Percentiles rank a stretch among this genome's conserved stretches.
phyloP scores from a whole-genome alignment of 2,888 invertebrate genomes.

The Scelioninae gen. 1 region DNA sequence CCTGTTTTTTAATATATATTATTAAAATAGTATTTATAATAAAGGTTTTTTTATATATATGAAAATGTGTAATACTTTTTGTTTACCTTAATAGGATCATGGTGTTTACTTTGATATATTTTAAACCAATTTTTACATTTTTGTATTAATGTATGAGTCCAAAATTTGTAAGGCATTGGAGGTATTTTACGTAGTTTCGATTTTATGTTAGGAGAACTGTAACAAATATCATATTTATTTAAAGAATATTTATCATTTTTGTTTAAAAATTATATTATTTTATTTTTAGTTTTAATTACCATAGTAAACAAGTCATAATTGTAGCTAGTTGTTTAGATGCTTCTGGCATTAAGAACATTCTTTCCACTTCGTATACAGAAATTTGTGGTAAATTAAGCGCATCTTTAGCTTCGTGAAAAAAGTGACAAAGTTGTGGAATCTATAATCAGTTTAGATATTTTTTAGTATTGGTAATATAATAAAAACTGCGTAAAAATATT shows the following conservation, averaged over 20 bases:
- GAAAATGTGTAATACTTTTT: not conserved
- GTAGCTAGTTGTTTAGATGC: constrained; percentile 85
- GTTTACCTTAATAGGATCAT: constrained; percentile 81
- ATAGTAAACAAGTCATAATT: constrained; percentile 86
- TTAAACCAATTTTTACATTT: constrained; percentile 86
- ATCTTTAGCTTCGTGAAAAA: constrained; percentile 85
- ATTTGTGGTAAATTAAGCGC: constrained; percentile 85
- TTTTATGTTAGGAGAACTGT: constrained; percentile 81
- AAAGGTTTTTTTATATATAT: not conserved
- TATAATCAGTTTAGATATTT: no score
- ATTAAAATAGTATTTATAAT: constrained; percentile 9
- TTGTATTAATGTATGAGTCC: constrained; percentile 85
- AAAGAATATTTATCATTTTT: not conserved
- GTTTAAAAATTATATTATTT: not conserved
- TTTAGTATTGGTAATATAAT: no score
- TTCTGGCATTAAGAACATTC: constrained; percentile 86
- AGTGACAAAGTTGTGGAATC: constrained; percentile 86
- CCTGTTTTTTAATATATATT: constrained; percentile 77
- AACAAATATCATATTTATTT: constrained; percentile 36
- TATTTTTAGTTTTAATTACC: constrained; percentile 74
- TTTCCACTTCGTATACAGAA: constrained; percentile 86
- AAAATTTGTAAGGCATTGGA: constrained; percentile 86
- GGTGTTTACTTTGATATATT: constrained; percentile 82
- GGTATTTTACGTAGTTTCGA: constrained; percentile 84
- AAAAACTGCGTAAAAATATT: no score